A percentile compares a stretch with the other conserved stretches of the same genome.
Evolutionary conservation across 2,113 vertebrate species (phyloP).

Genomic region (Alethe castanea): DNA sequence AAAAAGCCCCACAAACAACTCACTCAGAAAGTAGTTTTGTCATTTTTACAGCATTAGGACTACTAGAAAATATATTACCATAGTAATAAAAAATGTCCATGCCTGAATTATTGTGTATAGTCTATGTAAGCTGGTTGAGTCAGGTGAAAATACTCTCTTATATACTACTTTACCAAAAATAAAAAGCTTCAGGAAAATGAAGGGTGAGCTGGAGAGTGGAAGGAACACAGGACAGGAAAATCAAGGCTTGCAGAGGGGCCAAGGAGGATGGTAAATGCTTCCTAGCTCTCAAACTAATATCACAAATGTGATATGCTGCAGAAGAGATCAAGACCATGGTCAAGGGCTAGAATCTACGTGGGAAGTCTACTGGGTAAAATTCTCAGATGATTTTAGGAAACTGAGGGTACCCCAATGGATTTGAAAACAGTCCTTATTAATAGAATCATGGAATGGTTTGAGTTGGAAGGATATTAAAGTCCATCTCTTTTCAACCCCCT

Average conservation of each 20-base stretch:
- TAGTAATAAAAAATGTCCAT: background rate
- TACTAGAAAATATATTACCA: background rate
- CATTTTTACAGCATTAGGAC: background rate
- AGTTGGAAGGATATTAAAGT: background rate
- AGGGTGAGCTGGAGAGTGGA: background rate
- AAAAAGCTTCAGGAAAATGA: background rate
- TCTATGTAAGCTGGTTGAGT: background rate
- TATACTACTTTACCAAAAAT: background rate
- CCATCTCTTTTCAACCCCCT: background rate
- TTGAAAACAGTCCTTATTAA: background rate
- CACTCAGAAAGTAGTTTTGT: background rate
- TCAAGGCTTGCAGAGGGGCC: background rate
- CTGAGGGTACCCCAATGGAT: background rate
- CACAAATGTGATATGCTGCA: background rate
- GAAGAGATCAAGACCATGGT: background rate
- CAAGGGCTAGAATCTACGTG: background rate
- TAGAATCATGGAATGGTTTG: background rate
- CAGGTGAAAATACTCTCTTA: background rate
- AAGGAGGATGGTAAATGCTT: rapidly evolving
- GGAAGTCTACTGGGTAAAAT: background rate
- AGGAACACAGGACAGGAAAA: background rate
- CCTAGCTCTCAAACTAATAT: background rate
- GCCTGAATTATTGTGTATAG: background rate
- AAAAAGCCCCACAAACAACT: rapidly evolving
- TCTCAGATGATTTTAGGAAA: background rate